Conservation (phyloP, 1,140 invertebrate genomes). For the Philotrypesis tridentata region DNA sequence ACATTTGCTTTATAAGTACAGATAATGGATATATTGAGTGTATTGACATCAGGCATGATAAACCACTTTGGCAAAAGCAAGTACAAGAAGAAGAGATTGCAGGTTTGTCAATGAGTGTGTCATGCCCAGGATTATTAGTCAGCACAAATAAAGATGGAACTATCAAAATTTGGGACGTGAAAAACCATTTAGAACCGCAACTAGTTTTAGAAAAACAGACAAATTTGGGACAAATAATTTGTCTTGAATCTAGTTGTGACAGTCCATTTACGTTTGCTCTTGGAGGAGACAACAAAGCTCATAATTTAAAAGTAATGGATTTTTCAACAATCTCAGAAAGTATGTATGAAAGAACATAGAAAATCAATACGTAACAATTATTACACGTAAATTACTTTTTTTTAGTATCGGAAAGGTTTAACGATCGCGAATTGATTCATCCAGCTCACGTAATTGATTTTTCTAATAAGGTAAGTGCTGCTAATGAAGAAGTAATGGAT, state of each 20-base stretch:
- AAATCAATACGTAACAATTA: not conserved
- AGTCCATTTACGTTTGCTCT: conserved; percentile 85
- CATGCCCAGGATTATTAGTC: conserved; percentile 81
- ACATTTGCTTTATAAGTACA: conserved; percentile 85
- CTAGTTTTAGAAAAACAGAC: conserved; percentile 77
- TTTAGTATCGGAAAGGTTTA: conserved; percentile 55
- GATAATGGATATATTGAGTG: conserved; percentile 86
- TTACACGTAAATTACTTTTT: conserved; percentile 9
- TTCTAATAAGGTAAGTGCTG: not conserved
- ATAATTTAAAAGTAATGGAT: conserved; percentile 86
- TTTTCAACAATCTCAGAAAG: conserved; percentile 80
- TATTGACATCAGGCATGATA: conserved; percentile 83
- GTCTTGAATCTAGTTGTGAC: conserved; percentile 85
- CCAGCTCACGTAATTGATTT: not conserved
- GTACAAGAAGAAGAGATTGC: conserved; percentile 89
- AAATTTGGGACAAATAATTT: conserved; percentile 83
- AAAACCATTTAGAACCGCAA: conserved; percentile 59
- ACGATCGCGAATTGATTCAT: conserved; percentile 40
- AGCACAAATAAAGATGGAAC: conserved; percentile 83
- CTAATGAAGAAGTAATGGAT: conserved; percentile 59
- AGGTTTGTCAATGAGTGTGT: conserved; percentile 80
- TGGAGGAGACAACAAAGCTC: conserved; percentile 88
- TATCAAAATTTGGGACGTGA: conserved; percentile 87
- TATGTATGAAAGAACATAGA: conserved; percentile 62
- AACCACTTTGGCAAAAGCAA: conserved; percentile 84